phyloP scores from a whole-genome alignment of 2,113 vertebrate species.

The Phasianus colchicus region DNA sequence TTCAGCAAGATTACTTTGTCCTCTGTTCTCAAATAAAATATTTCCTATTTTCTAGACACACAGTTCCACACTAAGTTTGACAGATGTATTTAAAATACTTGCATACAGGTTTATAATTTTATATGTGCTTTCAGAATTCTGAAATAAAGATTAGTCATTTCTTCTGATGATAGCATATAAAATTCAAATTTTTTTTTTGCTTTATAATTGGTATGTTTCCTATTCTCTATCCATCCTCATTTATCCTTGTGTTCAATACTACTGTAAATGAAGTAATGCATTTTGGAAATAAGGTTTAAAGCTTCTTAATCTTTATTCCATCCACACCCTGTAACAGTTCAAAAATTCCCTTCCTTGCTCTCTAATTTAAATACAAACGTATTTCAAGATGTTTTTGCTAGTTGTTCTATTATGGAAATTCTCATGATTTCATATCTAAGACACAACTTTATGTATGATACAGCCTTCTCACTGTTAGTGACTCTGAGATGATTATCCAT shows the following conservation, averaged over 20 bases:
- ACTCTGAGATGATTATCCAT: neutral
- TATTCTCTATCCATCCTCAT: neutral
- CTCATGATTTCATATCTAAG: neutral
- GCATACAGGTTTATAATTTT: neutral
- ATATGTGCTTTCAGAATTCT: neutral
- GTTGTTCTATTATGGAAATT: neutral
- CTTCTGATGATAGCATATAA: neutral
- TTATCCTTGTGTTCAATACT: neutral
- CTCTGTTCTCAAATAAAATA: neutral
- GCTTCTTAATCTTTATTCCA: neutral
- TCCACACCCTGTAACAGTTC: neutral
- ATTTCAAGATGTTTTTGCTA: neutral
- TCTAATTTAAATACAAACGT: neutral
- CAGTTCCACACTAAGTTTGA: neutral
- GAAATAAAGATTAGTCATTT: conserved; percentile 35
- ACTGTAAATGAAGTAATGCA: neutral
- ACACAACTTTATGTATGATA: neutral
- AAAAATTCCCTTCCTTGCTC: neutral
- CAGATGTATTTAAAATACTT: conserved; percentile 31
- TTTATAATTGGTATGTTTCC: neutral
- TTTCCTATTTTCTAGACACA: conserved; percentile 6
- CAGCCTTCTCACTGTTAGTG: neutral
- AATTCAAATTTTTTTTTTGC: neutral
- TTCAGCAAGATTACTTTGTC: too few relatives aligned
- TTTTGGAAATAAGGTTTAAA: neutral